Base-by-base conservation (phyloP, 2,113 vertebrate species). In the Aix galericulata region DNA sequence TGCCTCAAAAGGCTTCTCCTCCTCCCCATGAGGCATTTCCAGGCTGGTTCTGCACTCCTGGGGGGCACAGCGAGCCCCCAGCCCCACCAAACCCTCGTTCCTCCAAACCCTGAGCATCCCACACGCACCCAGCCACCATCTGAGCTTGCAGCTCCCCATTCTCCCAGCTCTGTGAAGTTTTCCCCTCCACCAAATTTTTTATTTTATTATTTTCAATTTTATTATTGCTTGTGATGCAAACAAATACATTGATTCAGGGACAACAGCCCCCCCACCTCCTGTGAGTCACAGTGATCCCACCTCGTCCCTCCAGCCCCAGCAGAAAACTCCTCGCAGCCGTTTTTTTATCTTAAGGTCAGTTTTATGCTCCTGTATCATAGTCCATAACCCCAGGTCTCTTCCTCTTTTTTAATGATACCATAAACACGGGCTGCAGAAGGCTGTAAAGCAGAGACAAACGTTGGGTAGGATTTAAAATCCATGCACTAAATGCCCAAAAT, bases 181-280 rank as follows among this genome's bases (percentile, higher is more conserved):
- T 9, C 32, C 42, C 8, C 32, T 46, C 2, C 1, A 9, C 36
- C 36, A 9, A 38, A 9, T 60, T 60, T 60, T 36, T 60, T 46
- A 46, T 44, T 44, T 17, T 44, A 46, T 46, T 46, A 46, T 46
- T 46, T 48, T 22, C 20, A 48, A 36, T 27, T 58, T 11, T 86
- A 59, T 53, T 34, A 34, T 22, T 5, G 11, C 1, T 42, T 0
- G 1, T 0, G 0, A 34, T 38, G 34, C 20, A 22, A 48, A 21
- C 21, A 22, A 48, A 22, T 31, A 63, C 9, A 13, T 1, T 8
- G 17, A 6, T 2, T 21, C 34, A 11, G 48, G 73, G 44, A 18
- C 14, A 34, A 44, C 69, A 25, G 2, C 38, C 34, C 27, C 67
- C 38, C 13, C 3, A 0, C 11, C 23, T 31, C 53, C 42, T 2